Evolutionary conservation across 1,140 invertebrate species (phyloP), one percentile per base, ranked within the genome.

Genomic region (Oncopeltus fasciatus): DNA sequence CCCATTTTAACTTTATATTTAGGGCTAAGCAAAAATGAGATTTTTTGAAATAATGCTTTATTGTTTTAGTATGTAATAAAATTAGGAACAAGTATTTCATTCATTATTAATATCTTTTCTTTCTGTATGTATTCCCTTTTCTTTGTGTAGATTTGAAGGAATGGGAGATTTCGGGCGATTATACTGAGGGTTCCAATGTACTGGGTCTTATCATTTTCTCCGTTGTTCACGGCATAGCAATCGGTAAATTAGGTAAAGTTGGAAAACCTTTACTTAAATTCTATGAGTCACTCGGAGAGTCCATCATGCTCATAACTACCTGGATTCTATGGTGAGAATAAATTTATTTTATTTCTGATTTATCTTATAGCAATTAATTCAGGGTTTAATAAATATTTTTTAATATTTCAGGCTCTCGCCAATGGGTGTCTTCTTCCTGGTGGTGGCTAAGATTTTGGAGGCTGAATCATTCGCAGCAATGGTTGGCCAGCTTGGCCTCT

Each of bases 401-500:
- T n/a, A n/a, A n/a, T n/a, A 16, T n/a, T 28, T 11, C 57, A 71
- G 87, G 90, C 75, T 91, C 60, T 91, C 89, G 8, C 90, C 90
- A 0, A 69, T 91, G 16, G 89, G 89, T 65, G 87, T 93, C 9
- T 74, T 87, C 1, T 93, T 89, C 70, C 74, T 93, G 62, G 84
- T 93, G 29, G 79, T 84, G 14, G 80, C 83, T 5, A 89, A 91
- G 70, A 83, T 93, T 27, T 71, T 90, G 11, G 85, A 84, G 67
- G 90, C 92, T 79, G 77, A 87, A 33, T 83, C 88, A 68, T 79
- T 92, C 61, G 76, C 76, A 1, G 77, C 80, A 2, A 80, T 90
- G 44, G 77, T 88, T 43, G 78, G 81, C 12, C 84, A 90, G 62
- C 76, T 98, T 29, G 93, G 94, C 20, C 75, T 90, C 73, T 98